Evolutionary conservation across 2,113 vertebrate species (phyloP).

Genomic region (Muntiacus reevesi): DNA sequence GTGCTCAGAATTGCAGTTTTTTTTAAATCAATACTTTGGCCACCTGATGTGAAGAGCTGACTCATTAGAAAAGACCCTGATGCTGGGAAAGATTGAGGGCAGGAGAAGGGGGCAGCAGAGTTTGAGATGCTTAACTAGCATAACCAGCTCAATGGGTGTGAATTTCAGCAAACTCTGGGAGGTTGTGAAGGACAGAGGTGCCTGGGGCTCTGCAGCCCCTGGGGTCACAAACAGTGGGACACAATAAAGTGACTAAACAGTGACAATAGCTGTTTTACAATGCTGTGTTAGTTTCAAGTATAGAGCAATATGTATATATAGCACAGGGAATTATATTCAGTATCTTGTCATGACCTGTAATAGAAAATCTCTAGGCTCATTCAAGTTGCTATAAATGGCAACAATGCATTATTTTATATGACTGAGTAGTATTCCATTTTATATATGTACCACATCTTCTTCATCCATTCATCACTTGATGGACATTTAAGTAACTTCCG

Average conservation of each 20-base stretch:
- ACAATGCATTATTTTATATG: neutral
- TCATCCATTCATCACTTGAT: neutral
- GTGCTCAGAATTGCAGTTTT: neutral
- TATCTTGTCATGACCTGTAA: neutral
- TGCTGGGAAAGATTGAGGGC: neutral
- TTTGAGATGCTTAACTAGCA: neutral
- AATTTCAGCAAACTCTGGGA: neutral
- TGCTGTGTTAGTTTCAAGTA: neutral
- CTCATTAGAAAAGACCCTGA: neutral
- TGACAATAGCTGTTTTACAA: neutral
- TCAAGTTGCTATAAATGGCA: neutral
- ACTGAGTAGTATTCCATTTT: neutral
- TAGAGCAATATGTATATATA: neutral
- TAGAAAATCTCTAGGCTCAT: neutral
- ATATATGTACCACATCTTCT: neutral
- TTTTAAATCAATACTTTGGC: neutral
- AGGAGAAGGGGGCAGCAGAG: neutral
- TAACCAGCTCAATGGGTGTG: neutral
- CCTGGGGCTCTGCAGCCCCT: accelerated
- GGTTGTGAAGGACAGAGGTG: neutral
- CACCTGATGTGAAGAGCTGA: neutral
- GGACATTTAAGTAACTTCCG: neutral
- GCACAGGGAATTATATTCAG: neutral
- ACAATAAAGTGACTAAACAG: neutral
- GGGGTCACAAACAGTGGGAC: neutral